Conservation (phyloP, 2,113 vertebrate genomes). For the Larimichthys polyactis region DNA sequence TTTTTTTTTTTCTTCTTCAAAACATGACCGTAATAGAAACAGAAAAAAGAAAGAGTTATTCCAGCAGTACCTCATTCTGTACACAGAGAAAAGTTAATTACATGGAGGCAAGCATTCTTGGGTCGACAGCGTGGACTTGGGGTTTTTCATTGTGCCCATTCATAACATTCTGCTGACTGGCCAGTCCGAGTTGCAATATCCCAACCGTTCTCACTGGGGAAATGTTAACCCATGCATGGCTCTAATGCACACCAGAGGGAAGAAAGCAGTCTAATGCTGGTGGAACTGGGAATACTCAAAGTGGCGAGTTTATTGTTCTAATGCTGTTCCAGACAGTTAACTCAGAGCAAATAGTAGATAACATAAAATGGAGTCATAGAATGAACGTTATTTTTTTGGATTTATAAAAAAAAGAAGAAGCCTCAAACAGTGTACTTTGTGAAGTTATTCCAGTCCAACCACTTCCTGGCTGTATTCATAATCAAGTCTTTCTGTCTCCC, state of each 20-base stretch:
- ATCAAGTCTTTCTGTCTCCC: slow-evolving; percentile 54
- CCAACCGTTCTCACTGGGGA: slow-evolving; percentile 72
- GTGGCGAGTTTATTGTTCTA: slow-evolving; percentile 41
- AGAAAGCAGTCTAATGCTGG: slow-evolving; percentile 18
- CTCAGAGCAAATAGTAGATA: slow-evolving; percentile 33
- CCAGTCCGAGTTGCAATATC: slow-evolving; percentile 75
- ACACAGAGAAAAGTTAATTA: slow-evolving; percentile 83
- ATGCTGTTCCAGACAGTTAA: slow-evolving; percentile 44
- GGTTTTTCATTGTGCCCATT: slow-evolving; percentile 82
- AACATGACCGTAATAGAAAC: slow-evolving; percentile 79
- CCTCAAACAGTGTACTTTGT: slow-evolving; percentile 11
- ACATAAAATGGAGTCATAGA: slow-evolving; percentile 1
- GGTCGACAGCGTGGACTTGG: slow-evolving; percentile 75
- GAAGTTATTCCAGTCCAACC: slow-evolving; percentile 29
- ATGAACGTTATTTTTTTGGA: slow-evolving; percentile 17
- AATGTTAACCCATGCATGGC: slow-evolving; percentile 80
- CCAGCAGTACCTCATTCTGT: slow-evolving; percentile 73
- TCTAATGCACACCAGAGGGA: slow-evolving; percentile 48
- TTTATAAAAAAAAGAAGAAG: background rate
- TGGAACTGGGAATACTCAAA: slow-evolving; percentile 24
- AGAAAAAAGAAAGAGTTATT: slow-evolving; percentile 77
- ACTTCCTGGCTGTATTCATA: slow-evolving; percentile 54
- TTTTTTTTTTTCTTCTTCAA: slow-evolving; percentile 53
- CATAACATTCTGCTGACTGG: slow-evolving; percentile 85
- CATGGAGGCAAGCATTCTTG: slow-evolving; percentile 82